Percentiles rank a stretch among this genome's conserved stretches.
phyloP scores from a whole-genome alignment of 2,888 invertebrate species.

The Meteorus colon region DNA sequence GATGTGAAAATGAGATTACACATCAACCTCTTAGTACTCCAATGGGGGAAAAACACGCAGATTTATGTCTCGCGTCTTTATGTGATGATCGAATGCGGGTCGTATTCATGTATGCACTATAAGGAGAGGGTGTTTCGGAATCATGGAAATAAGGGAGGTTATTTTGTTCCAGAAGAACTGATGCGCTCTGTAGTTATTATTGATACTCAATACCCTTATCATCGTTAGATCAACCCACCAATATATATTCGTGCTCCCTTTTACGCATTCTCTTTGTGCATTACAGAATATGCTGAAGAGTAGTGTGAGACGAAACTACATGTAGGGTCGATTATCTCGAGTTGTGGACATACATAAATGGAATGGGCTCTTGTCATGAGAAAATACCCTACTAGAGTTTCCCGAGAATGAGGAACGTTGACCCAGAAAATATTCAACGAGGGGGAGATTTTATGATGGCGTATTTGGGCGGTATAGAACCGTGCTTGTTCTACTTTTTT shows the following conservation, averaged over 20 bases:
- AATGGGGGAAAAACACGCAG: constrained; percentile 37
- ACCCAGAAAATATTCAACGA: constrained; percentile 32
- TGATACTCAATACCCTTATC: constrained; percentile 43
- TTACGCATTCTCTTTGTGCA: neutral
- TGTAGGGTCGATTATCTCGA: constrained; percentile 19
- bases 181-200: constrained; percentile 46
- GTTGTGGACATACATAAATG: constrained; percentile 4
- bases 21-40: constrained; percentile 17
- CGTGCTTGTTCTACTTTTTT: neutral
- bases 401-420: constrained; percentile 22
- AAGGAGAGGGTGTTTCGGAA: neutral
- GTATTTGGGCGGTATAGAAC: neutral
- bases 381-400: constrained; percentile 29
- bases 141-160: neutral
- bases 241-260: neutral
- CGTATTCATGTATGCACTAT: neutral
- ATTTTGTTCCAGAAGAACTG: neutral
- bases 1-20: constrained; percentile 61
- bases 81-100: neutral
- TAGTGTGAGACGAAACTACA: neutral
- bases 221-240: neutral
- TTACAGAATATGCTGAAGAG: neutral
- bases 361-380: constrained; percentile 31
- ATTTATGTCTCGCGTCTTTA: neutral
- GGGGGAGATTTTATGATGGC: constrained; percentile 34